Evolutionary conservation across 2,797 vertebrate species (phyloP), one percentile per base, ranked within the genome.

Genomic region (Lepidocolaptes lacrymiger): DNA sequence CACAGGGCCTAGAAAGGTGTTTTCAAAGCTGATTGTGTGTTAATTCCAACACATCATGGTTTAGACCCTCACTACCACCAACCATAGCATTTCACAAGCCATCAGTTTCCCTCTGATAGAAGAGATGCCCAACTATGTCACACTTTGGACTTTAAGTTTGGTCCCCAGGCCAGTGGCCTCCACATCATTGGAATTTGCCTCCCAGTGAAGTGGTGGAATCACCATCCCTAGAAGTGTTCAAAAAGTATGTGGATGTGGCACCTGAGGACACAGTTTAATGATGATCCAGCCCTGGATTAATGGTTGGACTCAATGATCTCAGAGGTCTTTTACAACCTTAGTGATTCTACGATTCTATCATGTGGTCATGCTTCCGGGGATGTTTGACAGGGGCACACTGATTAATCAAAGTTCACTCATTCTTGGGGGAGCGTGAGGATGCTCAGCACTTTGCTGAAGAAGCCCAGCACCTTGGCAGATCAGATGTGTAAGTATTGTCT

Each of bases 171-270:
- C 58, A 79, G 22, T 16, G 32, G 20, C 51, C 51, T 64, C 30
- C 30, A 54, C 30, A 64, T 16, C 62, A 44, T 0, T 54, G 67
- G 34, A 61, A 66, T 14, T 54, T 19, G 30, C 11, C 66, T 36
- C 32, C 67, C 39, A 18, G 19, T 16, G 5, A 73, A 67, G 39
- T 21, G 34, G 13, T 67, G 54, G 34, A 61, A 85, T 48, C 14
- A 28, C 27, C 46, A 48, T 13, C 11, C 54, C 32, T 67, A 41
- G 22, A 48, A 54, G 41, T 18, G 41, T 61, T 5, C 52, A 18
- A 13, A 21, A 59, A 27, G 26, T 0, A 0, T 14, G 9, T 36
- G 39, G 73, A 48, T 43, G 34, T 54, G 34, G 44, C 24, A 48
- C 24, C 2, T 34, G 24, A 18, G 39, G 88, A 54, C 46, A 12